Evolutionary conservation across 2,113 vertebrate species (phyloP).

Genomic region (Fulica atra): DNA sequence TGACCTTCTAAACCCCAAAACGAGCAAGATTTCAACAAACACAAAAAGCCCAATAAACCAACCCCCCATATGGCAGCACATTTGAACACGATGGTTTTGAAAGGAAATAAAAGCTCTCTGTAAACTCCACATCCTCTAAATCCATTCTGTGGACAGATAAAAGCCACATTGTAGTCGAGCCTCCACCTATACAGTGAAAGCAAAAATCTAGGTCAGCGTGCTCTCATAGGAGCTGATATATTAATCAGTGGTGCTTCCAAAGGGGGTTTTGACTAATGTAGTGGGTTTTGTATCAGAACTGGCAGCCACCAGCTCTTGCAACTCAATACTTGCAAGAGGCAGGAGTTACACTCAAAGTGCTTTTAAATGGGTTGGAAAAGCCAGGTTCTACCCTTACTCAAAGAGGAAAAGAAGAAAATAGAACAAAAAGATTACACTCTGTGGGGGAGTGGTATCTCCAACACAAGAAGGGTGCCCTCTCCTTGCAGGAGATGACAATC

Average conservation of each 20-base stretch:
- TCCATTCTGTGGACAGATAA: not conserved
- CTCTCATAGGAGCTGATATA: not conserved
- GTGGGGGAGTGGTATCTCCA: not conserved
- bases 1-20: not conserved
- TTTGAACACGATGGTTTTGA: not conserved
- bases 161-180: not conserved
- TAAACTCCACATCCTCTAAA: not conserved
- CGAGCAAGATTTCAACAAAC: not conserved
- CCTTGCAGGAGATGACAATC: not conserved
- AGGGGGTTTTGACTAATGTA: not conserved
- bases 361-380: not conserved
- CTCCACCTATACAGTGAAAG: not conserved
- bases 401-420: not conserved
- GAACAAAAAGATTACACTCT: fast-evolving
- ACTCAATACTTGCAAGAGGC: not conserved
- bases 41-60: too few species aligned
- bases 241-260: not conserved
- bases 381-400: not conserved
- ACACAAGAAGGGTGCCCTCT: not conserved
- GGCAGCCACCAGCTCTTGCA: conserved; percentile 17
- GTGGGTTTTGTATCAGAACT: conserved; percentile 2
- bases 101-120: not conserved
- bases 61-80: not conserved
- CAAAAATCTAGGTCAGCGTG: not conserved
- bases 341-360: not conserved